Conservation (phyloP, 1,140 invertebrate genomes). For the Geopemphigus sp. region DNA sequence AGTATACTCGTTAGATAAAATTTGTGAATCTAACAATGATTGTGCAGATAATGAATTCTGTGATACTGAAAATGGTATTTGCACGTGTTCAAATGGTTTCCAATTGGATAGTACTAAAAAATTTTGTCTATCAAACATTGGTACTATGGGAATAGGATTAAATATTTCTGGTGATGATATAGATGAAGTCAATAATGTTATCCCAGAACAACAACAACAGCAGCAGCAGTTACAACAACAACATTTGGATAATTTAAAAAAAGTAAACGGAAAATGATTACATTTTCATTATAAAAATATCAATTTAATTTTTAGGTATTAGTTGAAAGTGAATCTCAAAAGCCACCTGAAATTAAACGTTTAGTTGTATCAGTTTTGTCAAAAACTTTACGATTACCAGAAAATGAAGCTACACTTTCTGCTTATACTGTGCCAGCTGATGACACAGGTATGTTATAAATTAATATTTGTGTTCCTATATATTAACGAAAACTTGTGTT, state of each 20-base stretch:
- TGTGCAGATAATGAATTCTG: slow-evolving; percentile 63
- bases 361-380: slow-evolving; percentile 76
- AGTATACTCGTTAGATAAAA: slow-evolving; percentile 57
- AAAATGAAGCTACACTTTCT: slow-evolving; percentile 73
- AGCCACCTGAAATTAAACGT: slow-evolving; percentile 60
- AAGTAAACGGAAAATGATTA: slow-evolving; percentile 32
- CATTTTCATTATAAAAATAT: background rate
- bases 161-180: slow-evolving; percentile 19
- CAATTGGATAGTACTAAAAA: slow-evolving; percentile 54
- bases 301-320: slow-evolving; percentile 53
- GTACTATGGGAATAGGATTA: background rate
- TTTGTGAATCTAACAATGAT: slow-evolving; percentile 57
- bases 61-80: slow-evolving; percentile 34
- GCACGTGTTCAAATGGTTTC: slow-evolving; percentile 62
- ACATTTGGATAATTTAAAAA: slow-evolving; percentile 25
- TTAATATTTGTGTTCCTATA: no score
- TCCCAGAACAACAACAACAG: slow-evolving; percentile 26
- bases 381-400: slow-evolving; percentile 68
- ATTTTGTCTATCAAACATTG: slow-evolving; percentile 16
- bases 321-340: slow-evolving; percentile 52
- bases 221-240: no score
- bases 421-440: slow-evolving; percentile 78
- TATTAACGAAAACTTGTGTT: background rate
- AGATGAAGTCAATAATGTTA: slow-evolving; percentile 2
- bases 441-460: slow-evolving; percentile 58